A percentile compares a stretch with the other conserved stretches of the same genome.
Evolutionary conservation across 1,140 invertebrate genomes (phyloP).

Genomic region (Brachystomella parvula): DNA sequence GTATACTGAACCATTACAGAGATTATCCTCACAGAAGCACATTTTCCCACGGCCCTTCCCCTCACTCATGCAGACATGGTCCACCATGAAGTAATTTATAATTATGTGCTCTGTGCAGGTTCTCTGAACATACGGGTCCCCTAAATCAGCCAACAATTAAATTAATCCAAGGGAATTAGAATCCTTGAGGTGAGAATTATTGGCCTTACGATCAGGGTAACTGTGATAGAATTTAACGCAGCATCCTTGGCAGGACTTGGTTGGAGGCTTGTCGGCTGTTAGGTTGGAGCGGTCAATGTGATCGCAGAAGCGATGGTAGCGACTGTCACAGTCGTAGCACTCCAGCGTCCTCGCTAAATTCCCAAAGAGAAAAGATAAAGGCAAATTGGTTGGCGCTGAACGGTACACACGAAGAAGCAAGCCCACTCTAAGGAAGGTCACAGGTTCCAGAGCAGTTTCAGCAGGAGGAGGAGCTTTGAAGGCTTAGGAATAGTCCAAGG

Average conservation of each 20-base stretch:
- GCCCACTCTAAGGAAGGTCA: conserved; percentile 3
- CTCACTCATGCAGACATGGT: conserved; percentile 97
- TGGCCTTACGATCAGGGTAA: neutral
- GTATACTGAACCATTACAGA: conserved; percentile 66
- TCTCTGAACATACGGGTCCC: conserved; percentile 74
- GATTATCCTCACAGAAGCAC: conserved; percentile 96
- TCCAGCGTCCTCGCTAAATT: conserved; percentile 13
- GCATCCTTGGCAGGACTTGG: conserved; percentile 81
- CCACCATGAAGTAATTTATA: conserved; percentile 95
- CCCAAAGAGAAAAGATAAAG: too few species aligned
- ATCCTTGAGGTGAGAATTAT: neutral
- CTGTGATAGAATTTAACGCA: conserved; percentile 54
- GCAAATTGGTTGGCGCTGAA: neutral
- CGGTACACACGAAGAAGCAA: conserved; percentile 5
- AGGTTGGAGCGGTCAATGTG: conserved; percentile 85
- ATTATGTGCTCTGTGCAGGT: conserved; percentile 86
- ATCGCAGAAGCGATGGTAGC: conserved; percentile 77
- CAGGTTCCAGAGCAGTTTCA: neutral
- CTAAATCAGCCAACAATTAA: conserved; percentile 51
- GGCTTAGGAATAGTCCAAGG: neutral
- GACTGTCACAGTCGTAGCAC: conserved; percentile 79
- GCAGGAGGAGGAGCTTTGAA: neutral
- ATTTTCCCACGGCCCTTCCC: conserved; percentile 91
- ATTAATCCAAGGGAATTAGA: neutral
- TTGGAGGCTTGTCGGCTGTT: conserved; percentile 69